A percentile compares a stretch with the other conserved stretches of the same genome.
Conservation (phyloP, 1,140 invertebrate species). For the Oreohelix idahoensis region DNA sequence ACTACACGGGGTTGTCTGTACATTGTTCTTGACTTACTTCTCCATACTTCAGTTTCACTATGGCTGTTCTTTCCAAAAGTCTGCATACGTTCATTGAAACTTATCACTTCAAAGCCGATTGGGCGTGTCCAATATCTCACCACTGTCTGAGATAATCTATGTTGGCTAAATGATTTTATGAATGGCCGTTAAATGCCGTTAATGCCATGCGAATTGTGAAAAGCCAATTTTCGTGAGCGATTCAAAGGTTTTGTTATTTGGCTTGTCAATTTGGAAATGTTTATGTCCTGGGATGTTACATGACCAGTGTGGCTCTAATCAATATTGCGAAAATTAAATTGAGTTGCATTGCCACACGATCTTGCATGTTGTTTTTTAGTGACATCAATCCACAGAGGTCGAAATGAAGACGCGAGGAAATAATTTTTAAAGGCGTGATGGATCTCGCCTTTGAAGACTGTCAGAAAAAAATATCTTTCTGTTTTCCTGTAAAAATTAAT, state of each 20-base stretch:
- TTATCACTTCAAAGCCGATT: no score
- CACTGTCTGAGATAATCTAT: background rate
- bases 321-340: constrained; percentile 6
- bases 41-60: no score
- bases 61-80: no score
- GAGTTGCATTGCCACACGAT: constrained; percentile 1
- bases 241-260: background rate
- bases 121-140: background rate
- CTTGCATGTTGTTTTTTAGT: background rate
- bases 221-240: background rate
- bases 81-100: no score
- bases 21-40: no score
- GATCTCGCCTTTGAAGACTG: background rate
- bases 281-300: background rate
- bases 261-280: background rate
- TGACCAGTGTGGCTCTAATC: background rate
- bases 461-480: background rate
- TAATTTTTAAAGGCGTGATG: background rate
- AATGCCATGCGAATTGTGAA: background rate
- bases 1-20: no score
- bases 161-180: background rate
- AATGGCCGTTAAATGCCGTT: background rate
- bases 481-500: background rate
- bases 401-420: background rate
- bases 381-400: background rate